Conservation (phyloP, 2,797 vertebrate genomes). For the Hoplostethus atlanticus region DNA sequence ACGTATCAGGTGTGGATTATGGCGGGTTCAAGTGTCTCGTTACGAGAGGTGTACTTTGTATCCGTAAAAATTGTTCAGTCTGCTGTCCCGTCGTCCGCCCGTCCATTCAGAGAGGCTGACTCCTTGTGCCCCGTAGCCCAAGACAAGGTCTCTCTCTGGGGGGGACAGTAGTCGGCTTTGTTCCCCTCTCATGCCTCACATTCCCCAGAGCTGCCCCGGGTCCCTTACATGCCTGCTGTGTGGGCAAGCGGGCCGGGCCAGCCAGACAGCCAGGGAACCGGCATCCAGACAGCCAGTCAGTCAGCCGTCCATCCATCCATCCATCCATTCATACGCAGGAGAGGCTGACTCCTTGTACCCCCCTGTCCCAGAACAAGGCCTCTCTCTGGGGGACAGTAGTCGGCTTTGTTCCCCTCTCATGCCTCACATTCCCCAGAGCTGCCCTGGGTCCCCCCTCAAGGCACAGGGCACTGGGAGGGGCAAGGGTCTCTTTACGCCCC, state of each 20-base stretch:
- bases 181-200: constrained; percentile 80
- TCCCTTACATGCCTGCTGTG: constrained; percentile 64
- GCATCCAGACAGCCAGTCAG: constrained; percentile 25
- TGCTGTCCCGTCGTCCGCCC: constrained; percentile 42
- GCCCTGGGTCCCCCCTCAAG: constrained; percentile 75
- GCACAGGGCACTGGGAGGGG: constrained; percentile 73
- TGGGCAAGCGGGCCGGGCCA: constrained; percentile 53
- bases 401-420: constrained; percentile 83
- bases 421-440: constrained; percentile 84
- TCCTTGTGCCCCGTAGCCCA: constrained; percentile 64
- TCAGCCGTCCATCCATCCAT: constrained; percentile 53
- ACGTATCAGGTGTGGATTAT: no score
- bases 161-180: constrained; percentile 85
- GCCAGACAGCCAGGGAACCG: no score
- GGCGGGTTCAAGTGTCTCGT: no score
- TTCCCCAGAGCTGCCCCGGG: constrained; percentile 80
- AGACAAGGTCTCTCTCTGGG: constrained; percentile 77
- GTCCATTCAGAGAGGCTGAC: constrained; percentile 53
- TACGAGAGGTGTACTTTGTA: no score
- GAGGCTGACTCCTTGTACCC: constrained; percentile 72
- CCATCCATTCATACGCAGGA: constrained; percentile 62
- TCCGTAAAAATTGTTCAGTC: no score
- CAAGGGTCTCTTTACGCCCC: constrained; percentile 64
- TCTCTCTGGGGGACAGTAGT: constrained; percentile 86
- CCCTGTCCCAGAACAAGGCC: constrained; percentile 77